Percentiles rank a stretch among this genome's conserved stretches.
These are phyloP conservation scores for Martes flavigula DNA, from an alignment of 2,797 vertebrate genomes.

Conservation along the genomic window DNA sequence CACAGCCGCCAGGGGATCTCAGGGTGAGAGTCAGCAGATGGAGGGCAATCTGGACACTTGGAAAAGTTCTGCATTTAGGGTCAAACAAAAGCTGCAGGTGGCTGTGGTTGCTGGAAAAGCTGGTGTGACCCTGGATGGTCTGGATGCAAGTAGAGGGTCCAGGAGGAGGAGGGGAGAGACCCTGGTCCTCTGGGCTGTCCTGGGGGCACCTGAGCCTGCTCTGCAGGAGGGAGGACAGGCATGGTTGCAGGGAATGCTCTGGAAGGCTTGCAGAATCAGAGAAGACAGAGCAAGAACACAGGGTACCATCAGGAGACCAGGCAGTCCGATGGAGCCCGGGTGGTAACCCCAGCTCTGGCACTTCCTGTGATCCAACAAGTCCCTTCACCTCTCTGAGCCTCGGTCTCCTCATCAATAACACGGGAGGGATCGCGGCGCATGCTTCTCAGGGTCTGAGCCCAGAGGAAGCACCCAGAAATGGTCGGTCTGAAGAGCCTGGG, in stretches of 20 bases:
- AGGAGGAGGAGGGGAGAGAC: neutral
- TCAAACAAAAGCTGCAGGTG: rapidly evolving
- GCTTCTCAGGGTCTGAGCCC: neutral
- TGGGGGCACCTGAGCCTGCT: neutral
- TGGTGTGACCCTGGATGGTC: neutral
- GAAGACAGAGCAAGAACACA: neutral
- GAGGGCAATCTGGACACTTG: neutral
- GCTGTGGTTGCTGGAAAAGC: neutral
- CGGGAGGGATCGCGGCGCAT: rapidly evolving
- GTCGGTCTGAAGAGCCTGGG: neutral
- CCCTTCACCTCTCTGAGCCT: neutral
- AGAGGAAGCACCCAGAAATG: rapidly evolving
- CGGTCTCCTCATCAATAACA: neutral
- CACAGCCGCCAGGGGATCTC: neutral
- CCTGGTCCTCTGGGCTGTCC: neutral
- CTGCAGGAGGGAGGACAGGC: neutral
- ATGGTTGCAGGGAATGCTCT: neutral
- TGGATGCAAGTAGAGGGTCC: neutral
- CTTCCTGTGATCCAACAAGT: neutral
- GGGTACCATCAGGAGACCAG: neutral
- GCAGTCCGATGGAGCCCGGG: neutral
- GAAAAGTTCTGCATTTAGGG: neutral
- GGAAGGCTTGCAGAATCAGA: neutral
- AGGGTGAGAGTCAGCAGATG: neutral
- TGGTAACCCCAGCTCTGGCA: neutral